phyloP scores from a whole-genome alignment of 2,113 vertebrate species.

The Gallinago jamesoni region DNA sequence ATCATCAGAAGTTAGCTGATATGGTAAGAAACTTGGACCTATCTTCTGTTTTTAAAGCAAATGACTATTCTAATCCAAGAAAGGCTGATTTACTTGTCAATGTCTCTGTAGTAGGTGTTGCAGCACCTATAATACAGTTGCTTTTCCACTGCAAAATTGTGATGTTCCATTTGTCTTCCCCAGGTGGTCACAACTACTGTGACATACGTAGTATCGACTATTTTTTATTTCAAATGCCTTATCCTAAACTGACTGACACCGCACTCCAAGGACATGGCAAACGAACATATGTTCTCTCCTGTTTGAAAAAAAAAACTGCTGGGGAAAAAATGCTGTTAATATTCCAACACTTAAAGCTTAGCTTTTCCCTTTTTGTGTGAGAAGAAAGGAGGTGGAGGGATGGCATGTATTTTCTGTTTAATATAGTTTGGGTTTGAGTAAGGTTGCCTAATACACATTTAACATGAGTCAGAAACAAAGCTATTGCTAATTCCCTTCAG shows the following conservation, averaged over 20 bases:
- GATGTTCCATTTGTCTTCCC: conserved; percentile 16
- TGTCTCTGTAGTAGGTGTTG: not conserved
- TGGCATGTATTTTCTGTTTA: conserved; percentile 37
- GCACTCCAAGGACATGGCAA: not conserved
- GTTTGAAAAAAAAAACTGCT: not conserved
- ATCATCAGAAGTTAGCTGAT: not conserved
- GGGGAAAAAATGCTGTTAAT: not conserved
- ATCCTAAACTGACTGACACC: not conserved
- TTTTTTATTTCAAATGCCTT: conserved; percentile 19
- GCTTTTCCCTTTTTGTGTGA: not conserved
- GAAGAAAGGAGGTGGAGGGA: conserved; percentile 16
- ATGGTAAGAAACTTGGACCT: not conserved
- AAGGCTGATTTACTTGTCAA: conserved; percentile 2
- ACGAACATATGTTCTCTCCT: not conserved
- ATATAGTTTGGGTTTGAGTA: not conserved
- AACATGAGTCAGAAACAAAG: conserved; percentile 28
- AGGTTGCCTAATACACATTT: conserved; percentile 46
- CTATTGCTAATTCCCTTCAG: conserved; percentile 30
- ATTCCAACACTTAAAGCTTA: not conserved
- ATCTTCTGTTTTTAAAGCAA: not conserved
- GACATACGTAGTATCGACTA: not conserved
- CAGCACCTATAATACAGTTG: not conserved
- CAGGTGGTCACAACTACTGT: not conserved
- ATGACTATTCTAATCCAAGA: not conserved
- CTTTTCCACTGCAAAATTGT: conserved; percentile 10